Evolutionary conservation across 2,888 invertebrate genomes (phyloP).

Genomic region (Teinopalpus imperialis): DNA sequence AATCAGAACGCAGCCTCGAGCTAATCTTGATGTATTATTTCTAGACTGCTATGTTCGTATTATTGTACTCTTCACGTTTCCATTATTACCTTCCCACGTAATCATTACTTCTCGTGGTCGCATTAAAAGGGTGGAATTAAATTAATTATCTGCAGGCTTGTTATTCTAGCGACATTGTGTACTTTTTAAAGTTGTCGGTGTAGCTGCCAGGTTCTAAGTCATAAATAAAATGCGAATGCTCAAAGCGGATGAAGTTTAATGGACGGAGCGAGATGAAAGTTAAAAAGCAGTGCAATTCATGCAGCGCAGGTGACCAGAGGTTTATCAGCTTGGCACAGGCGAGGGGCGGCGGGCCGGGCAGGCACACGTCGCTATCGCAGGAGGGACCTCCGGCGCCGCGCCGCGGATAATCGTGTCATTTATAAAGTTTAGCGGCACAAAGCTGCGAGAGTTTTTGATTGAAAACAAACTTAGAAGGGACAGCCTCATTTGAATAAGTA

Average conservation of each 20-base stretch:
- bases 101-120: constrained; percentile 11
- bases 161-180: neutral
- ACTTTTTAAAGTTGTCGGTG: constrained; percentile 33
- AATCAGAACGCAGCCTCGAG: constrained; percentile 72
- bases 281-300: constrained; percentile 80
- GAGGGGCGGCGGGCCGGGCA: constrained; percentile 33
- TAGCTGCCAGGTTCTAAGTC: constrained; percentile 69
- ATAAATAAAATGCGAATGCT: constrained; percentile 71
- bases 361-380: constrained; percentile 58
- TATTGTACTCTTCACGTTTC: constrained; percentile 60
- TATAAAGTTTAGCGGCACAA: constrained; percentile 81
- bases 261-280: constrained; percentile 73
- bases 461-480: constrained; percentile 83
- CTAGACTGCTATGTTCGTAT: constrained; percentile 53
- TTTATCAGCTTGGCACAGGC: constrained; percentile 73
- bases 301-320: constrained; percentile 78
- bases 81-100: constrained; percentile 40
- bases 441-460: constrained; percentile 81
- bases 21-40: constrained; percentile 72
- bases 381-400: constrained; percentile 51
- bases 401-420: constrained; percentile 80
- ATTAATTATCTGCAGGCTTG: constrained; percentile 10
- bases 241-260: constrained; percentile 74
- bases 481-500: constrained; percentile 82
- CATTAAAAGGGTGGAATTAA: constrained; percentile 13